Evolutionary conservation across 2,888 invertebrate genomes (phyloP).

Genomic region (Nemoura dubitans): DNA sequence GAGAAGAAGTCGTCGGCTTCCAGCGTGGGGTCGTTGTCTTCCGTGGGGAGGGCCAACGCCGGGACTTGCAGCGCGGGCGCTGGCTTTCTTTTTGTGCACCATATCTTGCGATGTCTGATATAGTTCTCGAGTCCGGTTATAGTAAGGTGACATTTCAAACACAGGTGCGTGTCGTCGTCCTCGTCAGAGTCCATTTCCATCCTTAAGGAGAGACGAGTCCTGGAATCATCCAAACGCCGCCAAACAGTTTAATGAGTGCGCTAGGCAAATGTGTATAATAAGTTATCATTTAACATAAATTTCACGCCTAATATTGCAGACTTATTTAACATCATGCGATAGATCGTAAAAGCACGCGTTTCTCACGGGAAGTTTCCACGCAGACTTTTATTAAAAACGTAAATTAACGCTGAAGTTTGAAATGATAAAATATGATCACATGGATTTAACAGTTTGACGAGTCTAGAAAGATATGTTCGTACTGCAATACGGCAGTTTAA

Average conservation of each 20-base stretch:
- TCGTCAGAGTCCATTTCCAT: slow-evolving; percentile 62
- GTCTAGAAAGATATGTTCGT: slow-evolving; percentile 2
- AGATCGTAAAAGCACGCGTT: not conserved
- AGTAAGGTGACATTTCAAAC: slow-evolving; percentile 85
- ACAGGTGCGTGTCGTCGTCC: slow-evolving; percentile 86
- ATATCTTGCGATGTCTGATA: slow-evolving; percentile 80
- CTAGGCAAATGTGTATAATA: not conserved
- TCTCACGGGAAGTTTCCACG: not conserved
- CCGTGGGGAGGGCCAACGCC: slow-evolving; percentile 56
- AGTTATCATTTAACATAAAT: not conserved
- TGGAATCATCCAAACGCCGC: slow-evolving; percentile 2
- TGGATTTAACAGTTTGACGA: slow-evolving; percentile 17
- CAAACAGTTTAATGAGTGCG: not conserved
- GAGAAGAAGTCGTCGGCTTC: slow-evolving; percentile 89
- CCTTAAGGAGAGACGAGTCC: not conserved
- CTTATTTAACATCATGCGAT: not conserved
- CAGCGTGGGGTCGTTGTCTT: slow-evolving; percentile 67
- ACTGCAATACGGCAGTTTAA: slow-evolving; percentile 48
- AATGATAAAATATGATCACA: slow-evolving; percentile 23
- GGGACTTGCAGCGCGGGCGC: slow-evolving; percentile 58
- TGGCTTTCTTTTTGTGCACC: slow-evolving; percentile 64
- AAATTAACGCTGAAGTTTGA: slow-evolving; percentile 18
- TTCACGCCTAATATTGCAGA: not conserved
- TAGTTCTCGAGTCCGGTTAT: slow-evolving; percentile 87
- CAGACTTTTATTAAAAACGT: slow-evolving; percentile 4